Evolutionary conservation across 2,797 vertebrate species (phyloP).

Genomic region (Cynopterus sphinx): DNA sequence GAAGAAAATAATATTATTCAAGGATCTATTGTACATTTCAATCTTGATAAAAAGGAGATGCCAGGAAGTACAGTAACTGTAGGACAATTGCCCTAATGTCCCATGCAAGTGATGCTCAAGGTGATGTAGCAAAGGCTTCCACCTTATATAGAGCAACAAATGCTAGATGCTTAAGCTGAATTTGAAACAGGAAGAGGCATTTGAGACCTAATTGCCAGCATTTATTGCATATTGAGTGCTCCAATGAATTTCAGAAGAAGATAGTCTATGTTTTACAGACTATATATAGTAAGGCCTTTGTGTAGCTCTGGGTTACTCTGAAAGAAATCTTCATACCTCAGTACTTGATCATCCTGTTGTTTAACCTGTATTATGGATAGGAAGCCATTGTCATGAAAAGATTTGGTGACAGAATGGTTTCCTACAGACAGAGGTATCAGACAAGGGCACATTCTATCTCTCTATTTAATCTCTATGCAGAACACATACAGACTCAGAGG

Average conservation of each 20-base stretch:
- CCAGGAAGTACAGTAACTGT: too few relatives aligned
- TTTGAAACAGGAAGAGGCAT: not conserved
- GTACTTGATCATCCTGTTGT: not conserved
- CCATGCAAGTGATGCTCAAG: not conserved
- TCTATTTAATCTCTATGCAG: not conserved
- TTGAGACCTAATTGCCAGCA: not conserved
- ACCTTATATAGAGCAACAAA: not conserved
- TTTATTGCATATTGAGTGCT: not conserved
- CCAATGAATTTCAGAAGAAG: not conserved
- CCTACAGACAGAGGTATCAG: not conserved
- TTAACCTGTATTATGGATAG: not conserved
- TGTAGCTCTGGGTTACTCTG: not conserved
- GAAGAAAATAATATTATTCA: not conserved
- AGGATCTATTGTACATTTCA: not conserved
- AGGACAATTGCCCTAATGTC: not conserved
- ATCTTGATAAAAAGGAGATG: not conserved
- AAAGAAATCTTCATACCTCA: not conserved
- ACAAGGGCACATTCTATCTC: not conserved
- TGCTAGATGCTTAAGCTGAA: not conserved
- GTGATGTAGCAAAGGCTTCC: not conserved
- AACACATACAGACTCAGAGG: not conserved
- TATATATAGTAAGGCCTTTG: not conserved
- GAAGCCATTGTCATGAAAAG: not conserved
- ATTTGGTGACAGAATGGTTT: not conserved
- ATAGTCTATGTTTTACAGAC: not conserved